Percentiles rank a stretch among this genome's conserved stretches.
Evolutionary conservation across 2,888 invertebrate genomes (phyloP).

Genomic region (Parnassius orleans): DNA sequence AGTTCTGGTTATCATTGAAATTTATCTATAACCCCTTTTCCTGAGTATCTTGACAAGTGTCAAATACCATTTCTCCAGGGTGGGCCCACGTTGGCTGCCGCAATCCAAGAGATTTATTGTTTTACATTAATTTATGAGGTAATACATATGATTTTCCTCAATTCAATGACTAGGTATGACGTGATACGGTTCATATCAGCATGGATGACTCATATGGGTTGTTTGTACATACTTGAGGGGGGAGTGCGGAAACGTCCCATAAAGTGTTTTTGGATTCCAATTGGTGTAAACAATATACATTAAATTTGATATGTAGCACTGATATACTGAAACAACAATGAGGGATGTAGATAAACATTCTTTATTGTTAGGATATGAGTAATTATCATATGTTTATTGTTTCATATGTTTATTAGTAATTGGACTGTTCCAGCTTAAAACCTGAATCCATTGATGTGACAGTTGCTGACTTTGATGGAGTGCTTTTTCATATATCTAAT

Average conservation of each 20-base stretch:
- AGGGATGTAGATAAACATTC: conserved; percentile 31
- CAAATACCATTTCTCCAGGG: conserved; percentile 61
- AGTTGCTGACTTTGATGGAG: conserved; percentile 99
- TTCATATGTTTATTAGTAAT: conserved; percentile 27
- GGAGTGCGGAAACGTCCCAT: conserved; percentile 68
- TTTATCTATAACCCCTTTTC: conserved; percentile 65
- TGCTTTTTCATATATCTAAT: conserved; percentile 98
- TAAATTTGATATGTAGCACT: conserved; percentile 38
- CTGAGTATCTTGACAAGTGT: conserved; percentile 70
- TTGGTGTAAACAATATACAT: conserved; percentile 57
- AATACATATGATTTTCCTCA: conserved; percentile 42
- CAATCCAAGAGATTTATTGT: conserved; percentile 34
- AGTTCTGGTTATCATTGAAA: conserved; percentile 29
- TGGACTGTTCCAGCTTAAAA: conserved; percentile 88
- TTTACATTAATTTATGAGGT: conserved; percentile 30
- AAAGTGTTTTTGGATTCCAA: conserved; percentile 66
- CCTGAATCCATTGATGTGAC: conserved; percentile 96
- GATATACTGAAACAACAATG: conserved; percentile 30
- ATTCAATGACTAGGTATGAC: conserved; percentile 53
- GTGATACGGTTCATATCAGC: conserved; percentile 67
- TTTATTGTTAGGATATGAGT: conserved; percentile 44
- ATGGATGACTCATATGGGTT: conserved; percentile 69
- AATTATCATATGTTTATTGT: conserved; percentile 31
- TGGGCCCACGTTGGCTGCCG: conserved; percentile 76
- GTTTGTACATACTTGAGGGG: conserved; percentile 59